Evolutionary conservation across 2,888 invertebrate genomes (phyloP), one percentile per base, ranked within the genome.

Genomic region (Brenthis ino): DNA sequence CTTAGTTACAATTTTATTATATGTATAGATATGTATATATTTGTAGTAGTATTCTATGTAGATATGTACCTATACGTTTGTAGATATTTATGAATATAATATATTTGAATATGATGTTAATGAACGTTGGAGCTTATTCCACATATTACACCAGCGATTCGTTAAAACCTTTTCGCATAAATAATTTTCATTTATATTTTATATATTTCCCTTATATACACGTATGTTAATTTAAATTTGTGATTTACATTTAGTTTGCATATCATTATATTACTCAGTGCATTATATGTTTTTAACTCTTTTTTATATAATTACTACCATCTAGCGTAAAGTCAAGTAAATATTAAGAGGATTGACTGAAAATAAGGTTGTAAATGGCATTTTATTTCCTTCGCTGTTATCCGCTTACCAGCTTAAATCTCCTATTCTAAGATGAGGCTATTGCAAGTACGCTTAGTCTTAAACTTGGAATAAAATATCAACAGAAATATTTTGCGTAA

Each of bases 311-410:
- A 37, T n/a, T 48, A 47, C 24, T 6, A 50, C 0, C 8, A n/a
- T 28, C 5, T 14, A 3, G 8, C 12, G 12, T 6, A n/a, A 24
- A 28, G 14, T 43, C 37, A 43, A 33, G 13, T 53, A 53, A 61
- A 53, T 14, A 51, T 53, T 53, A 20, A 63, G 53, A 53, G 20
- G 53, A 37, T 63, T 63, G 53, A 37, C 63, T 33, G 13, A 63
- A 63, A 63, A 53, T 53, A 63, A 63, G 51, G 37, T 53, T 53
- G 63, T 63, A 14, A 63, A 51, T 51, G 14, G 43, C 37, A 63
- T 53, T 63, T 63, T 24, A 53, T 63, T 53, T 63, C 51, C 53
- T 63, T 37, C 63, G 53, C 63, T 20, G 63, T 53, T 63, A 63
- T 63, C 63, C 63, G 53, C 63, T 63, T 63, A 63, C 43, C 20